Evolutionary conservation across 2,113 vertebrate genomes (phyloP), one percentile per base, ranked within the genome.

Genomic region (Ramphastos sulfuratus): DNA sequence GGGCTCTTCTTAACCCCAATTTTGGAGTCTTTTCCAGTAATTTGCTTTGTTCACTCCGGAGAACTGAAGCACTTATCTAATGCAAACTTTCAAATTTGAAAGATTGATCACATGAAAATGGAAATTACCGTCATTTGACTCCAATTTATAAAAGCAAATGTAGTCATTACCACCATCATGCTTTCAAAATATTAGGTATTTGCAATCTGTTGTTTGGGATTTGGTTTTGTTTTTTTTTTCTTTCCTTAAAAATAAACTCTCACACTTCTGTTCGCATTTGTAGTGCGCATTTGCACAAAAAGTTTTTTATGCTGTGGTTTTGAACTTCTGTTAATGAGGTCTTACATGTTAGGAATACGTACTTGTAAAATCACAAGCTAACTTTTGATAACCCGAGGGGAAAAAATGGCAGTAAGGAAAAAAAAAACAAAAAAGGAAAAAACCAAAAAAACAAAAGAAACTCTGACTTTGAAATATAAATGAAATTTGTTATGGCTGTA

Each of bases 361-460:
- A 92, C 88, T 90, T 92, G 42, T 23, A 94, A 75, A 93, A 93
- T 95, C 87, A 61, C 48, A 81, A 78, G 28, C 8, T 84, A 75
- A 71, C 37, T 61, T 88, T 59, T 30, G 27, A 66, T 94, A 95
- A 95, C 35, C 33, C 61, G 50, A 64, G 44, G 69, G 70, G 70
- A 59, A 94, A 84, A 30, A 77, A 58, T 65, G 52, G 6, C 16
- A 19, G 4, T 16, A n/a, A 15, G 46, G 16, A 42, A 10, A 6
- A 23, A 16, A 23, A 70, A 86, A 11, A 10, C 15, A 10, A 39
- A 50, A 86, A n/a, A 15, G n/a, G 15, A 42, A 10, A 8, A 16
- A 16, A 23, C 64, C 84, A 28, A 90, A 73, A 52, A 21, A 52
- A 37, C 37, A 37, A 90, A 48, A 52, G 12, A 24, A 52, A 52